A percentile compares a stretch with the other conserved stretches of the same genome.
Conservation (phyloP, 1,140 invertebrate species). For the Calycopis cecrops region DNA sequence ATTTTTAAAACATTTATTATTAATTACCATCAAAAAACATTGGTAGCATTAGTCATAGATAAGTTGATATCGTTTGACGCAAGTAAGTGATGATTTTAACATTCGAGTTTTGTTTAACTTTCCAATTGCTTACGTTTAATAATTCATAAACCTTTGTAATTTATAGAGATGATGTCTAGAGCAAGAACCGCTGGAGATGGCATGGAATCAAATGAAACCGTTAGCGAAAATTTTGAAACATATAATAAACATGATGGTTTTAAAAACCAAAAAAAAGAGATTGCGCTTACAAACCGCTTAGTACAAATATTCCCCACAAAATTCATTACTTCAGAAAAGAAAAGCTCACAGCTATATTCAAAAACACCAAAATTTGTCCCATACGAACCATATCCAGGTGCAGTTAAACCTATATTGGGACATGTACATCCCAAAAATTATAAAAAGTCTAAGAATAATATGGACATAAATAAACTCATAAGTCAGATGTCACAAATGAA, state of each 20-base stretch:
- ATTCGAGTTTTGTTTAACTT: not conserved
- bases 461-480: slow-evolving; percentile 82
- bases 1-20: not conserved
- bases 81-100: slow-evolving; percentile 35
- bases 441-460: slow-evolving; percentile 78
- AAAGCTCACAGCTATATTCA: slow-evolving; percentile 52
- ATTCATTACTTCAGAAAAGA: slow-evolving; percentile 46
- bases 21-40: not conserved
- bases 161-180: slow-evolving; percentile 56
- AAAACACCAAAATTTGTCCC: slow-evolving; percentile 91
- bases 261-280: slow-evolving; percentile 33
- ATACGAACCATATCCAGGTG: slow-evolving; percentile 91
- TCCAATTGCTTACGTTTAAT: slow-evolving; percentile 2
- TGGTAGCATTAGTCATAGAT: slow-evolving; percentile 33
- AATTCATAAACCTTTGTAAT: slow-evolving; percentile 1
- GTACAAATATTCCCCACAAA: slow-evolving; percentile 57
- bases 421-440: slow-evolving; percentile 60
- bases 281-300: slow-evolving; percentile 34
- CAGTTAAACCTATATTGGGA: slow-evolving; percentile 85
- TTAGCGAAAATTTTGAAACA: slow-evolving; percentile 31
- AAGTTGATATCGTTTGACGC: slow-evolving; percentile 36
- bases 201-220: slow-evolving; percentile 70
- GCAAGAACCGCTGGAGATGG: slow-evolving; percentile 76
- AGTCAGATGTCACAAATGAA: slow-evolving; percentile 81
- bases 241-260: slow-evolving; percentile 23